Base-by-base conservation (phyloP, 2,797 vertebrate species). In the Hephaestus fuliginosus region DNA sequence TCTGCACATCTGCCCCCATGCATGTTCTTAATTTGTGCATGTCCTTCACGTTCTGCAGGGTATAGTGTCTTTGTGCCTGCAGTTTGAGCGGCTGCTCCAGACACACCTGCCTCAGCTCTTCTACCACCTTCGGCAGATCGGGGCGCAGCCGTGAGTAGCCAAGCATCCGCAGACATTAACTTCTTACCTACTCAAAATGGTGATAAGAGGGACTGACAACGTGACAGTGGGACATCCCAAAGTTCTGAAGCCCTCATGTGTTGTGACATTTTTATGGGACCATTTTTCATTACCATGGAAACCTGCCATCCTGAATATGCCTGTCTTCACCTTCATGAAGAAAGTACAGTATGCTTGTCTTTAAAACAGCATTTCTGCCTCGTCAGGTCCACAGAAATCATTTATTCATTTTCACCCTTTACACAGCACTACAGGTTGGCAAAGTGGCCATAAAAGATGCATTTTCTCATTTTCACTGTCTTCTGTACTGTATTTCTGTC, bases 1-100 rank as follows among this genome's bases (percentile, higher is more conserved):
- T 17, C 30, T 72, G 44, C 61, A 49, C 25, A 8, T 28, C 14
- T 11, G 4, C 44, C 9, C 6, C 22, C 43, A 2, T 77, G 55
- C 51, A 2, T 55, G 5, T 22, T 18, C 17, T 39, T 25, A 12
- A 46, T 20, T 3, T 48, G 46, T 57, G n/a, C 74, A 0, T 89
- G 22, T 93, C 36, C 92, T 82, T 33, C 30, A 33, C 30, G 30
- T 33, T 84, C 89, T 64, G 76, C 93, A 99, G 98, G 98, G 98
- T 61, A 97, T 99, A 76, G 97, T 99, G 86, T 97, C 97, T 5
- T 87, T 99, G 84, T 99, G 98, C 91, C 95, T 99, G 89, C 97
- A 98, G 89, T 99, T 99, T 87, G 98, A 99, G 95, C 96, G 95
- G 60, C 96, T 99, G 80, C 96, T 99, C 56, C 98, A 99, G 91